Conservation (phyloP, 1,140 invertebrate species). For the Gonioctena quinquepunctata region DNA sequence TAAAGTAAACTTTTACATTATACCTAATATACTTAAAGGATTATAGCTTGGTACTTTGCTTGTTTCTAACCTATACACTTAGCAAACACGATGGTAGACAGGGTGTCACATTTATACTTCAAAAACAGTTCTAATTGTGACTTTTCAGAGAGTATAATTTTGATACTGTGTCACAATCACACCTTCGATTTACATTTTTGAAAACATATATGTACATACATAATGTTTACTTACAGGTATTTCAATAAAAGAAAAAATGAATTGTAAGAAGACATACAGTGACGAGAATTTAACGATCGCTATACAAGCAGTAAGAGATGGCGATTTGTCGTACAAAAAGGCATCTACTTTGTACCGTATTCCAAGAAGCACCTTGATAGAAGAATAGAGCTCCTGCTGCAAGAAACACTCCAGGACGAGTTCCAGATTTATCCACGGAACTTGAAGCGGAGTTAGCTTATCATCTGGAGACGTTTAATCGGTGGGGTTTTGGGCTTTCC, state of each 20-base stretch:
- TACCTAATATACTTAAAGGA: too few relatives aligned
- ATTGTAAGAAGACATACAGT: background rate
- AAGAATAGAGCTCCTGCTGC: slow-evolving; percentile 21
- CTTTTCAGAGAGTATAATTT: background rate
- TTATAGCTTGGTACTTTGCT: too few relatives aligned
- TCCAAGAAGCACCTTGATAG: background rate
- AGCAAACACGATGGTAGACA: too few relatives aligned
- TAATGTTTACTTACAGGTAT: background rate
- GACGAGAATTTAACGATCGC: background rate
- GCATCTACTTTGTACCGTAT: background rate
- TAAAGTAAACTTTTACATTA: too few relatives aligned
- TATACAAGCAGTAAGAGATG: background rate
- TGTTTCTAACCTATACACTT: too few relatives aligned
- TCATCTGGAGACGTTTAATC: slow-evolving; percentile 40
- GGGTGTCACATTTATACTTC: background rate
- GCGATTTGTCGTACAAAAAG: background rate
- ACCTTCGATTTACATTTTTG: background rate
- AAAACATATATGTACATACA: background rate
- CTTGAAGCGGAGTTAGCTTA: slow-evolving; percentile 38
- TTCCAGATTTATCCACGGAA: slow-evolving; percentile 33
- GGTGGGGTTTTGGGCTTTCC: slow-evolving; percentile 49
- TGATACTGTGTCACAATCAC: background rate
- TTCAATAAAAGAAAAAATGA: background rate
- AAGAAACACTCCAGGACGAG: slow-evolving; percentile 33
- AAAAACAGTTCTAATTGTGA: background rate